Base-by-base conservation (phyloP, 2,113 vertebrate genomes). In the Baryphthengus martii region DNA sequence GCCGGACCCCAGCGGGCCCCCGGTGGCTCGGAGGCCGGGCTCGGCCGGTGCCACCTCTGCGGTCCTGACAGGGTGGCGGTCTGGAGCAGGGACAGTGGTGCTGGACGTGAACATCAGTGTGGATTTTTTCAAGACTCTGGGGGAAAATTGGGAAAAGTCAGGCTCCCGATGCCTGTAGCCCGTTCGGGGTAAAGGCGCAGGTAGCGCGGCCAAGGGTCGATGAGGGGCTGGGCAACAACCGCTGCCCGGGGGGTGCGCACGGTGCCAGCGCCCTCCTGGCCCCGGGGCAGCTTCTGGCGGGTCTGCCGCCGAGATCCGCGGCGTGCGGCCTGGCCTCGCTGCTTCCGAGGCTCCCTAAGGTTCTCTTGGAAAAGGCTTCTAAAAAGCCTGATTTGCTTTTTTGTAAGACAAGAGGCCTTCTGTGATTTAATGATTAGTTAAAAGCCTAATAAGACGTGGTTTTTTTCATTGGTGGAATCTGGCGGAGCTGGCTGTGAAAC, bases 321-420 rank as follows among this genome's bases (percentile, higher is more conserved):
- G 4, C 7, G 13, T 17, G 1, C 31, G 1, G 31, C 2, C 50
- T 3, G 71, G 15, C 50, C 6, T 18, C 6, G 0, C 39, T 13
- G 20, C 4, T 28, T 7, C 31, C 62, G 1, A 3, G 16, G 31
- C 5, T n/a, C 6, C 1, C 19, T 6, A 2, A 6, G 6, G 26
- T 3, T 17, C 31, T 18, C 25, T 7, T 17, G 0, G 2, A 67
- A 17, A 44, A 39, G 6, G 35, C 42, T 45, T 6, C 28, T 28
- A 3, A 31, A 39, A 52, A 16, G 26, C 21, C 7, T 8, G 0
- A 26, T 10, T 42, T 28, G 14, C 15, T 11, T 4, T 4, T 8
- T 18, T 3, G 7, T 49, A 28, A 47, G 8, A 3, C 6, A 23
- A 21, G 56, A n/a, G 16, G 20, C 13, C 9, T 35, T 49, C 12